Evolutionary conservation across 1,140 invertebrate genomes (phyloP).

Genomic region (Solen grandis): DNA sequence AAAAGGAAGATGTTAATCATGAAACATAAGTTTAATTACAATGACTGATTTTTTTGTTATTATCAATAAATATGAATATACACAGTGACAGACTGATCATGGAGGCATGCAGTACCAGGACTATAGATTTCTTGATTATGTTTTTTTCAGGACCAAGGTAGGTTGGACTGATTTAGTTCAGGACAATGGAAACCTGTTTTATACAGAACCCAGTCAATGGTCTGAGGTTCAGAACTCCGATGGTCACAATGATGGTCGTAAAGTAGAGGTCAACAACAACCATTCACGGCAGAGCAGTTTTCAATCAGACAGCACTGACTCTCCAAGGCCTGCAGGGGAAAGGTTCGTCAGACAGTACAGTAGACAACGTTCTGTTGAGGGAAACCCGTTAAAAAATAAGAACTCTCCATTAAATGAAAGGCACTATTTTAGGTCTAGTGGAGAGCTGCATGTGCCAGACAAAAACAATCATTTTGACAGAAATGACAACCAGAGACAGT

Average conservation of each 20-base stretch:
- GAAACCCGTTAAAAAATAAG: conserved; percentile 5
- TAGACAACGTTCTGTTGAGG: conserved; percentile 21
- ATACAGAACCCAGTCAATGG: conserved; percentile 5
- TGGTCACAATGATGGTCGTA: not conserved
- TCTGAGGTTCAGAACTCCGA: not conserved
- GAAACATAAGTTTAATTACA: no score
- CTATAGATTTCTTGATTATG: no score
- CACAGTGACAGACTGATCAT: no score
- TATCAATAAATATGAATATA: no score
- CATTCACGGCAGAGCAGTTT: conserved; percentile 39
- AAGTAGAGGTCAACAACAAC: not conserved
- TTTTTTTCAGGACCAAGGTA: conserved; percentile 6
- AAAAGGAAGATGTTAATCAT: no score
- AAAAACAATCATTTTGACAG: not conserved
- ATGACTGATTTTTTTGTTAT: no score
- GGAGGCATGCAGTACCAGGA: no score
- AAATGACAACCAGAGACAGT: not conserved
- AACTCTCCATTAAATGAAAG: not conserved
- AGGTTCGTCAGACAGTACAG: no score
- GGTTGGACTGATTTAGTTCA: conserved; percentile 45
- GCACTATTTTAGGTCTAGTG: not conserved
- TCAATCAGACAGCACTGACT: conserved; percentile 44
- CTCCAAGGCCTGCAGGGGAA: conserved; percentile 20
- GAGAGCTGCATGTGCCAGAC: not conserved
- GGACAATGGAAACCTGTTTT: conserved; percentile 47